These are phyloP conservation scores for Alviniconcha strummeri DNA, from an alignment of 2,888 invertebrate genomes.

Conservation along the genomic window DNA sequence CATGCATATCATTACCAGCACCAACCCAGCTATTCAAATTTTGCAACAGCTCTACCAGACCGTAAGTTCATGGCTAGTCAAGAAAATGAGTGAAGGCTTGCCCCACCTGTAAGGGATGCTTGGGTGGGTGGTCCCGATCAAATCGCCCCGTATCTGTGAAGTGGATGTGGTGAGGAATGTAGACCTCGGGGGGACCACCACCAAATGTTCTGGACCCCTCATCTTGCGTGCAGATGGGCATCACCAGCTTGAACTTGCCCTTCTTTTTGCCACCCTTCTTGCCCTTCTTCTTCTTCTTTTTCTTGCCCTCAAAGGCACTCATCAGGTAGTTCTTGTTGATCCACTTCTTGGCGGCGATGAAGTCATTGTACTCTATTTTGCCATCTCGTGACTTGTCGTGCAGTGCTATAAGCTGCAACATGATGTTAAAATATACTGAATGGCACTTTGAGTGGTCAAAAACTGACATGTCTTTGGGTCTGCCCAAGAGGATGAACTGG, in stretches of 20 bases:
- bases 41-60: too few species aligned
- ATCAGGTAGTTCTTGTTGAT: conserved; percentile 70
- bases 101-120: conserved; percentile 62
- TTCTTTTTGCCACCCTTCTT: conserved; percentile 64
- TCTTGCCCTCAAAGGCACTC: conserved; percentile 72
- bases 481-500: neutral
- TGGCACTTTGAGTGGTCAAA: too few species aligned
- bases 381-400: conserved; percentile 68
- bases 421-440: neutral
- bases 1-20: too few species aligned
- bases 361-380: conserved; percentile 69
- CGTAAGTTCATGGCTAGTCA: too few species aligned
- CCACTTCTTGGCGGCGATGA: conserved; percentile 72
- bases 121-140: conserved; percentile 70
- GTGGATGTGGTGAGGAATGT: conserved; percentile 67
- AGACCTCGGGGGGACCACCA: conserved; percentile 71
- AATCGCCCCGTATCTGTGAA: conserved; percentile 71
- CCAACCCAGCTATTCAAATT: too few species aligned
- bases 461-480: too few species aligned
- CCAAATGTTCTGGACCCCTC: conserved; percentile 68
- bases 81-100: too few species aligned
- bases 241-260: conserved; percentile 71
- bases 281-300: conserved; percentile 71
- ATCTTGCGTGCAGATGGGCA: conserved; percentile 71
- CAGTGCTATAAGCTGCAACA: conserved; percentile 35